These are phyloP conservation scores for Drosophila subquinaria DNA, from an alignment of 2,888 invertebrate genomes.

Conservation along the genomic window DNA sequence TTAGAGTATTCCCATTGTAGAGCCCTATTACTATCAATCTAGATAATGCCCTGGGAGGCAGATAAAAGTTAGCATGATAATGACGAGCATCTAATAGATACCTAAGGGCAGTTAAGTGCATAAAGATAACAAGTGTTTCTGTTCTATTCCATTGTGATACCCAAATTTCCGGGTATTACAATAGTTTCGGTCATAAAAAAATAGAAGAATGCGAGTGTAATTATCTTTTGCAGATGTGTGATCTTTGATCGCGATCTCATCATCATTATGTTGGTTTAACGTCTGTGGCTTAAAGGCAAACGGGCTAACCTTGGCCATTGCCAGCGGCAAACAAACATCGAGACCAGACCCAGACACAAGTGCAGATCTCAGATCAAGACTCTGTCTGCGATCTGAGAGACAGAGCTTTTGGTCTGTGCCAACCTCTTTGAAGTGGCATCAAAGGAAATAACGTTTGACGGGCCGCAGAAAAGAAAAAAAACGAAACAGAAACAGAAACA, in stretches of 20 bases:
- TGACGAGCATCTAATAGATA: slow-evolving; percentile 4
- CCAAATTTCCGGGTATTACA: slow-evolving; percentile 3
- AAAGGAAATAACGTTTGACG: slow-evolving; percentile 37
- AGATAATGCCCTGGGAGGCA: slow-evolving; percentile 7
- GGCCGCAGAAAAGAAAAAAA: slow-evolving; percentile 19
- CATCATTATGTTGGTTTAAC: slow-evolving; percentile 28
- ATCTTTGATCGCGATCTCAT: slow-evolving; percentile 23
- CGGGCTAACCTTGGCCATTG: slow-evolving; percentile 58
- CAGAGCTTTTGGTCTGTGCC: slow-evolving; percentile 10
- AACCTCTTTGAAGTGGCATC: slow-evolving; percentile 24
- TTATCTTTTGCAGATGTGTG: slow-evolving; percentile 4
- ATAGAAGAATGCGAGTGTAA: background rate
- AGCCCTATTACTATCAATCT: slow-evolving; percentile 5
- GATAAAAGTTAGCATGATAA: slow-evolving; percentile 7
- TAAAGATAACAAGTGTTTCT: background rate
- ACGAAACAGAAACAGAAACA: background rate
- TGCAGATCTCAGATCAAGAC: slow-evolving; percentile 8
- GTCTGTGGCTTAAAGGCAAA: slow-evolving; percentile 43
- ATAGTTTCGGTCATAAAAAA: background rate
- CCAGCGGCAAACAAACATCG: slow-evolving; percentile 22
- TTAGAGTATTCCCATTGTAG: background rate
- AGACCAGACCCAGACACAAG: slow-evolving; percentile 27
- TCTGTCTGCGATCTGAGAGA: background rate
- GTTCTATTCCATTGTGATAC: background rate
- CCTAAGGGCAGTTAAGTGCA: background rate